Conservation (phyloP, 1,140 invertebrate species). For the Drosophila pectinifera region DNA sequence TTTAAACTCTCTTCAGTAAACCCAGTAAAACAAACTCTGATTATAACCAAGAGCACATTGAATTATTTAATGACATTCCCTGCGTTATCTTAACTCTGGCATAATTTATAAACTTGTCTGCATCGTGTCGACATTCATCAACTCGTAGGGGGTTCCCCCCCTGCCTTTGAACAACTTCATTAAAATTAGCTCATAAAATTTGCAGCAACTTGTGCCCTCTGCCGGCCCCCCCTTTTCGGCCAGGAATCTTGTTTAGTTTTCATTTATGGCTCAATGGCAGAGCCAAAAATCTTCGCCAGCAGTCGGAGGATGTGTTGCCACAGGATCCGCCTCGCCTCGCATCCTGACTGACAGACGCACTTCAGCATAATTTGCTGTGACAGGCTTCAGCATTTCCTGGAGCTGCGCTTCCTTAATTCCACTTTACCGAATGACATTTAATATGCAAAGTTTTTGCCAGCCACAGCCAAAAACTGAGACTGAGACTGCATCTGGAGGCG, state of each 20-base stretch:
- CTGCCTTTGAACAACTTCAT: constrained; percentile 64
- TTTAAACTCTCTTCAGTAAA: too few species aligned
- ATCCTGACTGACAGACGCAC: constrained; percentile 76
- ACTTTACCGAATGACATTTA: constrained; percentile 82
- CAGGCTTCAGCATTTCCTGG: constrained; percentile 66
- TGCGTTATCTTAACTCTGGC: constrained; percentile 48
- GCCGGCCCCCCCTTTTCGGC: constrained; percentile 35
- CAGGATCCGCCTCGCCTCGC: constrained; percentile 49
- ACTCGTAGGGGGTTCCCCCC: constrained; percentile 33
- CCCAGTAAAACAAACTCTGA: constrained; percentile 10
- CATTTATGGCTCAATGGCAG: constrained; percentile 78
- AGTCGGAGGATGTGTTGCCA: constrained; percentile 57
- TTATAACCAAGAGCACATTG: constrained; percentile 23
- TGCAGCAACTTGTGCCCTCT: constrained; percentile 54
- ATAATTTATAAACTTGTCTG: constrained; percentile 77
- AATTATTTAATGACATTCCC: constrained; percentile 42
- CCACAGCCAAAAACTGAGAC: constrained; percentile 10
- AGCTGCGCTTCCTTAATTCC: constrained; percentile 71
- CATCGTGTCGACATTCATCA: constrained; percentile 74
- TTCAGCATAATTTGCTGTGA: constrained; percentile 81
- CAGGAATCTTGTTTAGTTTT: constrained; percentile 81
- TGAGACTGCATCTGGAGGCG: constrained; percentile 17
- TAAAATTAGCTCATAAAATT: constrained; percentile 83
- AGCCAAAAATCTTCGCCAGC: constrained; percentile 27
- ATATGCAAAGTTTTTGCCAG: constrained; percentile 76